A percentile compares a stretch with the other conserved stretches of the same genome.
Conservation (phyloP, 1,140 invertebrate genomes). For the Orius insidiosus region DNA sequence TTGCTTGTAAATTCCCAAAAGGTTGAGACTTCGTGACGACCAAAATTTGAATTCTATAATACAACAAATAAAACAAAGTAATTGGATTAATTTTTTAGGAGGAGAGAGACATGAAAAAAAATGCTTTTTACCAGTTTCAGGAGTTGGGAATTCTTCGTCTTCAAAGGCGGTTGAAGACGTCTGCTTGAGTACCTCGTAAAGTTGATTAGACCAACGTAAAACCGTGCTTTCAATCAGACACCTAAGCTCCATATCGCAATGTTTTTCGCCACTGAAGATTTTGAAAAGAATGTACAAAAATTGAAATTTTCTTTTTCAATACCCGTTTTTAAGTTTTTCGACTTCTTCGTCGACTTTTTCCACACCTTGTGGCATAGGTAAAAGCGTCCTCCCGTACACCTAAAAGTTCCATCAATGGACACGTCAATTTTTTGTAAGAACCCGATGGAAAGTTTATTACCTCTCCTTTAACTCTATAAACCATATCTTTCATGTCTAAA, state of each 20-base stretch:
- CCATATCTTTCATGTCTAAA: slow-evolving; percentile 49
- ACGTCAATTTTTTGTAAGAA: too few species aligned
- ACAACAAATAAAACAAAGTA: too few species aligned
- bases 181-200: slow-evolving; percentile 55
- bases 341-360: slow-evolving; percentile 45
- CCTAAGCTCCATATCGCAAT: slow-evolving; percentile 45
- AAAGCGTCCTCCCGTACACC: slow-evolving; percentile 41
- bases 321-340: slow-evolving; percentile 36
- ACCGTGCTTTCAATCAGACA: slow-evolving; percentile 61
- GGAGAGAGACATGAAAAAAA: background rate
- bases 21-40: slow-evolving; percentile 32
- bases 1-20: slow-evolving; percentile 70
- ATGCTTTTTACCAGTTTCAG: slow-evolving; percentile 32
- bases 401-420: too few species aligned
- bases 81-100: background rate
- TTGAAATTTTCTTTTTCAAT: slow-evolving; percentile 12
- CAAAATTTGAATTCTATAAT: slow-evolving; percentile 50
- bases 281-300: background rate
- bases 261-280: slow-evolving; percentile 28
- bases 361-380: slow-evolving; percentile 65
- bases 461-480: slow-evolving; percentile 46
- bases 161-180: slow-evolving; percentile 44
- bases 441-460: too few species aligned
- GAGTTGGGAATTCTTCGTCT: slow-evolving; percentile 44
- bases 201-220: slow-evolving; percentile 63